Conservation (phyloP, 2,797 vertebrate species). For the Falco rusticolus region DNA sequence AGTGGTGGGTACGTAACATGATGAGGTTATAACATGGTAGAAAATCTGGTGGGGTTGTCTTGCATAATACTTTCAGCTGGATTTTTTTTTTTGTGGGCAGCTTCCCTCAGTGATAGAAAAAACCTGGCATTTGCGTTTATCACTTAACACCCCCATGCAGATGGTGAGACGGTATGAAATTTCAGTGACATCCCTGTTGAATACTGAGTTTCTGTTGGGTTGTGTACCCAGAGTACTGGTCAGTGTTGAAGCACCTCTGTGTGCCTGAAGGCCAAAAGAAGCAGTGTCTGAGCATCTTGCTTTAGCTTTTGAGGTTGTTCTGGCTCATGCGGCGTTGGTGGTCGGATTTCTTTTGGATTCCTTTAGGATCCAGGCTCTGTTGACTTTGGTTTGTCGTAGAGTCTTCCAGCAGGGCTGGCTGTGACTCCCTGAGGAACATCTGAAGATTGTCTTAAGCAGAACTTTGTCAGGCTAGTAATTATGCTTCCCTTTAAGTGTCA, state of each 20-base stretch:
- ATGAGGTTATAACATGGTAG: neutral
- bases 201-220: neutral
- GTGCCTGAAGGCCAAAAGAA: neutral
- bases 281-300: neutral
- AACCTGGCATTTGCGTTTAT: neutral
- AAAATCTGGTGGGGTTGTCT: neutral
- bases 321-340: neutral
- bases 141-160: accelerated
- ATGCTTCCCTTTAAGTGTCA: neutral
- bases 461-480: neutral
- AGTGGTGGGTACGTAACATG: neutral
- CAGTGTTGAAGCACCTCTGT: neutral
- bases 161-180: neutral
- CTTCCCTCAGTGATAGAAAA: neutral
- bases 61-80: neutral
- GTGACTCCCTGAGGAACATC: neutral
- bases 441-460: neutral
- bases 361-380: neutral
- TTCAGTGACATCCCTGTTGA: neutral
- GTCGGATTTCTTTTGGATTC: neutral
- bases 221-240: neutral
- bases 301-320: neutral
- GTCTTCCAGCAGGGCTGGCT: neutral
- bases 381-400: neutral
- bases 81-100: neutral